Base-by-base conservation (phyloP, 2,888 invertebrate species). In the Thera obeliscata region DNA sequence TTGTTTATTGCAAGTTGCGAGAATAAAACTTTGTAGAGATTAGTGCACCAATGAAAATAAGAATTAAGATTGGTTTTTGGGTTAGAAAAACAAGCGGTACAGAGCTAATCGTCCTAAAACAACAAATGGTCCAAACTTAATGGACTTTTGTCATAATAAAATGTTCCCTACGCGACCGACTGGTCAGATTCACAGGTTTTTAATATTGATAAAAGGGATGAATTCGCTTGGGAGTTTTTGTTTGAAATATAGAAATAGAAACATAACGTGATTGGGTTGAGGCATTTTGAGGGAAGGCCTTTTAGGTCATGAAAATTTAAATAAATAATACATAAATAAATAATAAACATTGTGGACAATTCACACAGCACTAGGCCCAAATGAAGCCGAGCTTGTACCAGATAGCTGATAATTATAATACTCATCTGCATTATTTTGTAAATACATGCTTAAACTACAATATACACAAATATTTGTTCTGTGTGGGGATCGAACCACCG, bases 91-190 rank as follows among this genome's bases (percentile, higher is more conserved):
- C 79, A 77, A 74, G 66, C 67, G 70, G 68, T 72, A 73, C 74
- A 74, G 70, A 69, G 76, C 73, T 77, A 74, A 73, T 74, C 75
- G 77, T 76, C 75, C 81, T 78, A 77, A 79, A 79, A 76, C 79
- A 77, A 79, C 76, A 78, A 78, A 80, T 77, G 80, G 77, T 72
- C 74, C 78, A 78, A 79, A 75, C 71, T 77, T 81, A 81, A 81
- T 81, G 81, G 80, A 81, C 77, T 79, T 78, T 78, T 74, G 77
- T 76, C 80, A 79, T 81, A 81, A 81, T 74, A 73, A 81, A 81
- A 81, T 79, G 76, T 77, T 70, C 75, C 72, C 69, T 67, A 75
- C 73, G 76, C 78, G 79, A 75, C 77, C 75, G 74, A 75, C 72
- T 76, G 78, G 69, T 69, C 70, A 74, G 75, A 72, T 70, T 73